phyloP scores from a whole-genome alignment of 64 coral and sea anemone genomes.

The Trachythela sp. region DNA sequence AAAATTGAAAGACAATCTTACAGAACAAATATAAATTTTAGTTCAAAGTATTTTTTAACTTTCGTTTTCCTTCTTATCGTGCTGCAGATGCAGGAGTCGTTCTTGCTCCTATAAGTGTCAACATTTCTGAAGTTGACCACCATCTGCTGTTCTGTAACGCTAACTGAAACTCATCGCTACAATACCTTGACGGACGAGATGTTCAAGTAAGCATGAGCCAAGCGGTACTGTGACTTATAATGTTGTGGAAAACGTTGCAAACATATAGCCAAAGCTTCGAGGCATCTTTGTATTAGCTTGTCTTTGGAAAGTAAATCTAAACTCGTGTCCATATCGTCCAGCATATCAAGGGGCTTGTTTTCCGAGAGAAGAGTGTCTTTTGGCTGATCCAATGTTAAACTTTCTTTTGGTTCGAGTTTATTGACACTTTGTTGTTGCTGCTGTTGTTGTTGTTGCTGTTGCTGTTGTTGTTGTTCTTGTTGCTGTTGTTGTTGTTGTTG shows the following conservation, averaged over 20 bases:
- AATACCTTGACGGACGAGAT: conserved; percentile 84
- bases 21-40: no score
- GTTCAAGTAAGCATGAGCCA: conserved; percentile 76
- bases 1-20: not conserved
- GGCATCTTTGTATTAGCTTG: conserved; percentile 59
- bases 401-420: not conserved
- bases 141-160: not conserved
- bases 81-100: no score
- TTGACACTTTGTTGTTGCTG: not conserved
- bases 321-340: not conserved
- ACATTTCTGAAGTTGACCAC: not conserved
- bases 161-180: not conserved
- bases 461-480: not conserved
- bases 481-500: not conserved
- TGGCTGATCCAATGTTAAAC: not conserved
- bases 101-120: no score
- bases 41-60: no score
- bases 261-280: conserved; percentile 65
- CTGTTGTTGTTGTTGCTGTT: not conserved
- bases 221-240: conserved; percentile 90
- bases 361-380: not conserved
- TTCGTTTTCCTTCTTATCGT: no score
- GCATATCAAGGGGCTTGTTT: not conserved
- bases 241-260: conserved; percentile 87
- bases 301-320: not conserved